These are phyloP conservation scores for Acanthisitta chloris DNA, from an alignment of 2,113 vertebrate genomes.

Conservation along the genomic window DNA sequence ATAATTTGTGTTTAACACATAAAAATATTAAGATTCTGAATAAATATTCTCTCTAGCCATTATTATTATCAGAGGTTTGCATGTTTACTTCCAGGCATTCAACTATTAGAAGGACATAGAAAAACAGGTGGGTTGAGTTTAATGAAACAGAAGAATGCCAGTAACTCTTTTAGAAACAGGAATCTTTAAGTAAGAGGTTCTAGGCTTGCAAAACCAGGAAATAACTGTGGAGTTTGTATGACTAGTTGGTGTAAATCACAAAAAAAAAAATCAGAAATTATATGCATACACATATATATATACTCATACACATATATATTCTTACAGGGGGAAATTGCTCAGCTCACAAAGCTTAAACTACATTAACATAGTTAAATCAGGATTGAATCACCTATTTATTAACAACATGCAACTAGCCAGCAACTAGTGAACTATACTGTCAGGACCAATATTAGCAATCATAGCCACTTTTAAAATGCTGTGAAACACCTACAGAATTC, in stretches of 20 bases:
- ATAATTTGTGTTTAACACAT: neutral
- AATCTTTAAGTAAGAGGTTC: neutral
- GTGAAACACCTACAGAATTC: neutral
- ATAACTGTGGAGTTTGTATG: neutral
- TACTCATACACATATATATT: neutral
- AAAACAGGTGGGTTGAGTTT: accelerated
- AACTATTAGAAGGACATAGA: neutral
- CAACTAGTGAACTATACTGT: neutral
- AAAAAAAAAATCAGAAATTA: neutral
- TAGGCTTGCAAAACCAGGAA: neutral
- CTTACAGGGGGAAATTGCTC: neutral
- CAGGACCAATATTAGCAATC: neutral
- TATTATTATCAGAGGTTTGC: neutral
- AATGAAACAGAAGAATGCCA: neutral
- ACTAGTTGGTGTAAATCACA: neutral
- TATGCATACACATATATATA: too few species aligned
- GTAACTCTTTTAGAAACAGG: neutral
- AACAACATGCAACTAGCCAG: neutral
- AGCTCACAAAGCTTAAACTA: neutral
- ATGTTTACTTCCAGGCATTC: neutral
- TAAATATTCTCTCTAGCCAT: neutral
- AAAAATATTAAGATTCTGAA: neutral
- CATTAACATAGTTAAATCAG: neutral
- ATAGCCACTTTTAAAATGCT: neutral
- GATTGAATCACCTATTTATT: neutral